Evolutionary conservation across 2,888 invertebrate genomes (phyloP), one percentile per base, ranked within the genome.

Genomic region (Chymomyza caudatula): DNA sequence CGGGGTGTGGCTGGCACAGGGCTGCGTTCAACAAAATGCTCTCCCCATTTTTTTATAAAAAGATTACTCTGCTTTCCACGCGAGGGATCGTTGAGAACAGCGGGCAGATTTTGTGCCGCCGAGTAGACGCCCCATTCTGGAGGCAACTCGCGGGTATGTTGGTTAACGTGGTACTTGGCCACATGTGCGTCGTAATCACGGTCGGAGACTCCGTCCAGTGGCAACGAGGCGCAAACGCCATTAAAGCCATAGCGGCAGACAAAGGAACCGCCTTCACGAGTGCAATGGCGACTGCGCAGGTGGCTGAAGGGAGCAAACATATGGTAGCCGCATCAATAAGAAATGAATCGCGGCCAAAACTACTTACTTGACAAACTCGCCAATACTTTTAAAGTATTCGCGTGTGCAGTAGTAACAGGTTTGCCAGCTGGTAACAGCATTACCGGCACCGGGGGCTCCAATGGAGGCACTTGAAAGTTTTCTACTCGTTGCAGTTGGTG

Each of bases 21-120:
- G 23, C 93, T 92, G 83, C 95, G 94, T 71, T 98, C 98, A 19
- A 97, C 93, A 91, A 99, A 99, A 66, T 94, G 92, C 85, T 98
- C 98, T 52, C 99, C 99, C 99, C 99, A 99, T 69, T 97, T 97
- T 90, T 97, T 97, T 0, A 98, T 98, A 87, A 99, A 98, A 88
- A 99, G 97, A 90, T 98, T 94, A 72, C 93, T 93, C 89, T 96
- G 96, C 90, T 97, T 98, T 74, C 97, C 95, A 87, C 95, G 94
- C 71, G 95, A 94, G 0, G 98, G 98, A 91, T 99, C 98, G 91
- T 98, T 98, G 70, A 99, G 92, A 75, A 97, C 97, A 64, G 98
- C 97, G 43, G 98, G 97, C 74, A 99, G 92, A 91, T 98, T 98
- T 91, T 98, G 98, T 59, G 96, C 94, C 59, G 98, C 96, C 57